Evolutionary conservation across 2,888 invertebrate genomes (phyloP).

Genomic region (Odontomyia ornata): DNA sequence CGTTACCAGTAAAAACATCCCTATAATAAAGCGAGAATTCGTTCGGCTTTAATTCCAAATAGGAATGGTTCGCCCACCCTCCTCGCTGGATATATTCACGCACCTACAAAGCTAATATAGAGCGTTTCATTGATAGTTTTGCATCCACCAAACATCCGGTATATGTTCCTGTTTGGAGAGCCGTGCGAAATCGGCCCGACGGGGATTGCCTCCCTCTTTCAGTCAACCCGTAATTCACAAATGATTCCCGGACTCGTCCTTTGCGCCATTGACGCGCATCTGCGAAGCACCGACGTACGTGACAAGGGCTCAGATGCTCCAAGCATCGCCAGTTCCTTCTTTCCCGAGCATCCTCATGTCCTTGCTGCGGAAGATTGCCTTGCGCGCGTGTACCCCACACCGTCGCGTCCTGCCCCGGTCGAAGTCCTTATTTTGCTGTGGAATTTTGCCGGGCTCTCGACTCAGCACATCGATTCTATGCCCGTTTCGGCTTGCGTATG

Average conservation of each 20-base stretch:
- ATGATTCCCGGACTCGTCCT: conserved; percentile 2
- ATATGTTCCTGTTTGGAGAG: neutral
- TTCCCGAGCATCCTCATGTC: neutral
- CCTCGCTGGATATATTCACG: too few relatives aligned
- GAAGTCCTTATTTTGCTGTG: neutral
- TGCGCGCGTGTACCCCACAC: conserved; percentile 12
- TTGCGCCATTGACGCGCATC: conserved; percentile 1
- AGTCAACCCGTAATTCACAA: too few relatives aligned
- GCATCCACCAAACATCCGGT: neutral
- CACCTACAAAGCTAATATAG: too few relatives aligned
- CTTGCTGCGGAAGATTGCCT: neutral
- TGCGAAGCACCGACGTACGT: neutral
- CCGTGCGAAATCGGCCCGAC: neutral
- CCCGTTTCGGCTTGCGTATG: neutral
- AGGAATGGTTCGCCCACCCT: too few relatives aligned
- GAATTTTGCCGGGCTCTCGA: neutral
- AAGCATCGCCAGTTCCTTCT: neutral
- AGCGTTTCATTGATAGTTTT: conserved; percentile 14
- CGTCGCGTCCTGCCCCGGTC: neutral
- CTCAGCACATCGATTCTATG: neutral
- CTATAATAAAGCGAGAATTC: too few relatives aligned
- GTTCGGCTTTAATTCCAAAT: too few relatives aligned
- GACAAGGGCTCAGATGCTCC: neutral
- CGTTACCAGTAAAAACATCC: too few relatives aligned
- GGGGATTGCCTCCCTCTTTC: neutral